Percentiles rank a stretch among this genome's conserved stretches.
phyloP scores from a whole-genome alignment of 2,113 vertebrate genomes.

The Panthera tigris region DNA sequence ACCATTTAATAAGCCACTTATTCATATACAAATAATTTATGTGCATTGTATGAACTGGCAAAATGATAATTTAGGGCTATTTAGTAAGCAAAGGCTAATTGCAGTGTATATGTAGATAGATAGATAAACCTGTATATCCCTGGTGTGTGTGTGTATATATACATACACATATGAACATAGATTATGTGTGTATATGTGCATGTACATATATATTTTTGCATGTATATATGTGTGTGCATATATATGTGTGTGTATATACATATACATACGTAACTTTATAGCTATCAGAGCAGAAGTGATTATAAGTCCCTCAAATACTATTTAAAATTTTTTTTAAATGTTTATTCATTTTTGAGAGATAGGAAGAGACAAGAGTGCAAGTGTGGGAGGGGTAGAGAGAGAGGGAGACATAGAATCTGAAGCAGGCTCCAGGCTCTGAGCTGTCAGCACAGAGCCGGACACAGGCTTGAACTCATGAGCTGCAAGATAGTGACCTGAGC shows the following conservation, averaged over 20 bases:
- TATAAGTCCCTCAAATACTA: background rate
- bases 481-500: too few species aligned
- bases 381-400: too few species aligned
- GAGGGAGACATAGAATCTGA: too few species aligned
- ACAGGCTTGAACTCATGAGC: too few species aligned
- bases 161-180: background rate
- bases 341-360: too few species aligned
- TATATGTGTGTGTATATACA: background rate
- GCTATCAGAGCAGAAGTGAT: background rate
- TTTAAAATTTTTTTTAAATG: too few species aligned
- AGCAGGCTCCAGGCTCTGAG: too few species aligned
- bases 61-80: background rate
- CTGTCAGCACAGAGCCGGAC: too few species aligned
- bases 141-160: background rate
- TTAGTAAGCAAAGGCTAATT: background rate
- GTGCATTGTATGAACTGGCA: background rate
- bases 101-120: background rate
- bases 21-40: background rate
- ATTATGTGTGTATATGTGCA: background rate
- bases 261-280: background rate
- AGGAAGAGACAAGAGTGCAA: too few species aligned
- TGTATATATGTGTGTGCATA: background rate
- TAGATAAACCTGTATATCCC: background rate
- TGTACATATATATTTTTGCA: background rate
- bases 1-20: background rate